Evolutionary conservation across 2,888 invertebrate species (phyloP).

Genomic region (Trypoxylon attenuatum): DNA sequence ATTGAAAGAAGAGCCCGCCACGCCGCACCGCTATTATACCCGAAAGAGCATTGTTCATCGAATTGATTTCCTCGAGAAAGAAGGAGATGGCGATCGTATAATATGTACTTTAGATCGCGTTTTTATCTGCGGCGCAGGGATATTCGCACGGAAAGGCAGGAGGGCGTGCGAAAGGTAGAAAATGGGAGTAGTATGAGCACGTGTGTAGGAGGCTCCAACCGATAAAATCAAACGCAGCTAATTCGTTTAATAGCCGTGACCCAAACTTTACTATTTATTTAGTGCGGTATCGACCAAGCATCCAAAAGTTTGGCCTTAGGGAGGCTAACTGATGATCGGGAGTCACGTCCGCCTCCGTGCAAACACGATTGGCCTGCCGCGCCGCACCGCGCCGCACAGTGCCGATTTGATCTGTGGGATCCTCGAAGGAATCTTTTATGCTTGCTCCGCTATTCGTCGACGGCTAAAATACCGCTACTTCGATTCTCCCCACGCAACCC

Average conservation of each 20-base stretch:
- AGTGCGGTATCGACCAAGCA: conserved; percentile 58
- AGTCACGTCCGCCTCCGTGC: conserved; percentile 69
- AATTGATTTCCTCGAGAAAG: conserved; percentile 11
- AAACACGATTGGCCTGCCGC: conserved; percentile 69
- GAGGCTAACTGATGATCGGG: conserved; percentile 56
- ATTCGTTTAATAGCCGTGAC: conserved; percentile 68
- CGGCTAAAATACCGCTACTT: conserved; percentile 19
- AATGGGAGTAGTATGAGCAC: conserved; percentile 15
- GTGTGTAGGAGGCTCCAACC: conserved; percentile 36
- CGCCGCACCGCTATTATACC: too few species aligned
- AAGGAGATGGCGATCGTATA: neutral
- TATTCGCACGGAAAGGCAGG: conserved; percentile 7
- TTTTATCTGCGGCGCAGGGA: conserved; percentile 28
- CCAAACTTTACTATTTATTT: conserved; percentile 64
- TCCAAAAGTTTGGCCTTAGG: conserved; percentile 32
- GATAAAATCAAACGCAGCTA: conserved; percentile 68
- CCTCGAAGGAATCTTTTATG: conserved; percentile 50
- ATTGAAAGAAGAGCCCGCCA: too few species aligned
- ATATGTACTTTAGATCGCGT: conserved; percentile 8
- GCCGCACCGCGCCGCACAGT: too few species aligned
- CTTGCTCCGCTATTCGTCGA: conserved; percentile 24
- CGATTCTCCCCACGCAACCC: conserved; percentile 31
- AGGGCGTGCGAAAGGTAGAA: conserved; percentile 9
- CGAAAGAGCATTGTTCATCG: conserved; percentile 6
- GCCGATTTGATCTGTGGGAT: conserved; percentile 62